Percentiles rank a stretch among this genome's conserved stretches.
phyloP scores from a whole-genome alignment of 2,797 vertebrate species.

The Malacoraja senta region DNA sequence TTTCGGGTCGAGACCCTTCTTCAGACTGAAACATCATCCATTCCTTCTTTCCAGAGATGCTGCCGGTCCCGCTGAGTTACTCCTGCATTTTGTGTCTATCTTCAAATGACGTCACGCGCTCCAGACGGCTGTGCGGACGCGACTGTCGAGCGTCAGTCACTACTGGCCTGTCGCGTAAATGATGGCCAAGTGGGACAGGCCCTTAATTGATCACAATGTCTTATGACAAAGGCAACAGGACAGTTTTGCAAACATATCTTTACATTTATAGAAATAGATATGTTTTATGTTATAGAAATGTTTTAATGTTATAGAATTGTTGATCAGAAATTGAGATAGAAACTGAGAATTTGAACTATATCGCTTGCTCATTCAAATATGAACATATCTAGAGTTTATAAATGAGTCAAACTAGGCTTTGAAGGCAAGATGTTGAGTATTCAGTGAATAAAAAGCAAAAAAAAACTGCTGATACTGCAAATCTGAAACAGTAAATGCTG shows the following conservation, averaged over 20 bases:
- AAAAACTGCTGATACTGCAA: no score
- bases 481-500: no score
- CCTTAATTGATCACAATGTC: neutral
- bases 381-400: neutral
- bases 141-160: no score
- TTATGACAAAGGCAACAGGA: neutral
- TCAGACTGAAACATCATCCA: no score
- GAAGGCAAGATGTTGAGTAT: slow-evolving; percentile 29
- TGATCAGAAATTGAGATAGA: neutral
- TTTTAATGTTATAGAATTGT: neutral
- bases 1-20: no score
- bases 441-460: slow-evolving; percentile 41
- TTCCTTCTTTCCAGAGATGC: no score
- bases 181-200: no score
- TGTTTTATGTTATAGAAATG: neutral
- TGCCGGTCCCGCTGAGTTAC: no score
- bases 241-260: neutral
- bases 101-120: no score
- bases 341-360: neutral
- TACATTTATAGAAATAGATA: no score
- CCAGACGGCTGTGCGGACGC: no score
- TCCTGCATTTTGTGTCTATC: no score
- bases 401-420: neutral
- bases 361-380: neutral
- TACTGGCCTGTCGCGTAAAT: neutral